A percentile compares a stretch with the other conserved stretches of the same genome.
These are phyloP conservation scores for Scaptomyza reducta DNA, from an alignment of 2,888 invertebrate species.

Conservation along the genomic window DNA sequence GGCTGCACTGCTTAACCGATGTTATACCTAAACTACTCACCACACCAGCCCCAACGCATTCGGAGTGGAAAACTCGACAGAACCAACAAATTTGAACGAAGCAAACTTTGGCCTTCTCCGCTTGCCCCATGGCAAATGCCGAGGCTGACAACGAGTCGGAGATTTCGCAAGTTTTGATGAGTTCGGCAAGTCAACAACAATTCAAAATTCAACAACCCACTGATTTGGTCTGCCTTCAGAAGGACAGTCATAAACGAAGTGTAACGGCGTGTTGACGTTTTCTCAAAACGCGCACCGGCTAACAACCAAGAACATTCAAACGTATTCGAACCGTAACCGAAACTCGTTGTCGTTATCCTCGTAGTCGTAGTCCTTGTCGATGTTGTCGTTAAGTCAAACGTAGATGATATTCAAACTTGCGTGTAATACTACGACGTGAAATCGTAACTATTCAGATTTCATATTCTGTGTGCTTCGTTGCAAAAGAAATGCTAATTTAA, in stretches of 20 bases:
- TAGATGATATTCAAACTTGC: constrained; percentile 28
- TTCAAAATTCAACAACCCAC: constrained; percentile 60
- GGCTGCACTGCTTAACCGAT: constrained; percentile 25
- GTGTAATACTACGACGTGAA: constrained; percentile 37
- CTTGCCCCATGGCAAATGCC: constrained; percentile 19
- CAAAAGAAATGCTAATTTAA: constrained; percentile 35
- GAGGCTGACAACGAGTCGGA: constrained; percentile 41
- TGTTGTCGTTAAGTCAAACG: constrained; percentile 15
- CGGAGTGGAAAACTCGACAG: constrained; percentile 26
- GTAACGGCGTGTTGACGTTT: constrained; percentile 80
- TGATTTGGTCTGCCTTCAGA: constrained; percentile 58
- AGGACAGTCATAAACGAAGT: constrained; percentile 81
- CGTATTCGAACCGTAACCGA: constrained; percentile 11
- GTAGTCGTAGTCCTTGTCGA: not conserved
- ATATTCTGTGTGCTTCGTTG: constrained; percentile 17
- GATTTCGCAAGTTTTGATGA: constrained; percentile 50
- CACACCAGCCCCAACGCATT: constrained; percentile 14
- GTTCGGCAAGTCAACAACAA: constrained; percentile 59
- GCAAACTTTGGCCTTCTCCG: constrained; percentile 28
- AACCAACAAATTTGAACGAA: constrained; percentile 41
- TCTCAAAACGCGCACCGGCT: constrained; percentile 42
- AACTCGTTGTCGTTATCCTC: constrained; percentile 3
- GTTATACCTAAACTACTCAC: constrained; percentile 17
- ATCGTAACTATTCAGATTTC: constrained; percentile 43
- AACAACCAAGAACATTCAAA: constrained; percentile 5